phyloP scores from a whole-genome alignment of 2,888 invertebrate genomes.

The Thysanoteuthis rhombus region DNA sequence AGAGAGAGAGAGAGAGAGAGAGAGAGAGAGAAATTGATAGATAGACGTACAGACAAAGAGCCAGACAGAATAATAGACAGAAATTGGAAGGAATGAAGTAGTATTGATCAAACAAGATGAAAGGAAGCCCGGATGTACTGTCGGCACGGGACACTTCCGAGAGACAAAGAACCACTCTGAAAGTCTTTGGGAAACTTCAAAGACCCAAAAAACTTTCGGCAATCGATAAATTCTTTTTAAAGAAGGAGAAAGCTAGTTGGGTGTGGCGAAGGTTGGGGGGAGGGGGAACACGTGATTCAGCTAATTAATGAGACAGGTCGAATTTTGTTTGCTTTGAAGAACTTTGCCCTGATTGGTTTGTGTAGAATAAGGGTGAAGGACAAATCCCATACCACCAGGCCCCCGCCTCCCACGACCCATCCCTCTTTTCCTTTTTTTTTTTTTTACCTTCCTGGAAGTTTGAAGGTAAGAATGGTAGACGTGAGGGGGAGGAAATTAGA shows the following conservation, averaged over 20 bases:
- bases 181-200: neutral
- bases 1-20: too few species aligned
- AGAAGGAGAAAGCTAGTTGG: too few species aligned
- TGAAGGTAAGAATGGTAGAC: too few species aligned
- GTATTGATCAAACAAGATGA: neutral
- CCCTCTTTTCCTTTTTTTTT: neutral
- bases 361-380: neutral
- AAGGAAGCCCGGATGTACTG: neutral
- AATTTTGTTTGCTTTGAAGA: neutral
- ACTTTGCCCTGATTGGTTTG: neutral
- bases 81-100: neutral
- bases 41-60: too few species aligned
- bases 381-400: neutral
- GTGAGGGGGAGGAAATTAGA: neutral
- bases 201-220: neutral
- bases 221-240: neutral
- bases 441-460: too few species aligned
- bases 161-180: neutral
- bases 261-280: rapidly evolving
- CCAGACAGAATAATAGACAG: too few species aligned
- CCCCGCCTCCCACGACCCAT: neutral
- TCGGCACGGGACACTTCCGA: neutral
- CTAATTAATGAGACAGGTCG: neutral
- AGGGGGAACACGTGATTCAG: neutral
- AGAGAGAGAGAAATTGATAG: too few species aligned